Conservation (phyloP, 1,140 invertebrate genomes). For the Ooceraea biroi region DNA sequence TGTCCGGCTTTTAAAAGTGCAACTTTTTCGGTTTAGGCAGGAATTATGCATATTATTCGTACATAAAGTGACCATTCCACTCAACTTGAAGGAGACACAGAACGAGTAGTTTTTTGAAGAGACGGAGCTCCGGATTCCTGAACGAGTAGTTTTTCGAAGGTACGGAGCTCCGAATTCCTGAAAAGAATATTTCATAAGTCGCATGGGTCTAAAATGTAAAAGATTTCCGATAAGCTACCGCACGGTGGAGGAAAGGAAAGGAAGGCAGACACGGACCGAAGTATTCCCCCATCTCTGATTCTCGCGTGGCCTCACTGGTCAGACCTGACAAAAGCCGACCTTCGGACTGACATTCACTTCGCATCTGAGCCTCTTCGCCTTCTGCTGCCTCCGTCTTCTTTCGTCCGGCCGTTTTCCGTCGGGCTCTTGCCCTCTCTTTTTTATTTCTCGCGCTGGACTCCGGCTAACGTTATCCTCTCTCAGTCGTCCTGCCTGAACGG, state of each 20-base stretch:
- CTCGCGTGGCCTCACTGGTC: conserved; percentile 2
- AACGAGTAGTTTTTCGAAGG: no score
- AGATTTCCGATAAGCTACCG: conserved; percentile 26
- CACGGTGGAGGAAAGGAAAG: background rate
- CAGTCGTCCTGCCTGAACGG: conserved; percentile 8
- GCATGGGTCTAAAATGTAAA: background rate
- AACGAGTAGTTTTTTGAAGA: no score
- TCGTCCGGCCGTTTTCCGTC: conserved; percentile 28
- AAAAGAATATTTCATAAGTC: conserved; percentile 1
- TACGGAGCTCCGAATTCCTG: background rate
- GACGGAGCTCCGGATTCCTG: no score
- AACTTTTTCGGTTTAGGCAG: no score
- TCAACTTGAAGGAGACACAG: no score
- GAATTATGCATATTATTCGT: no score
- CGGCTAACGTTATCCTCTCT: conserved; percentile 58
- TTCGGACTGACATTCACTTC: conserved; percentile 86
- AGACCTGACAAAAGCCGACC: conserved; percentile 85
- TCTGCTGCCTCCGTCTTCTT: conserved; percentile 26
- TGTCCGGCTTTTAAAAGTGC: no score
- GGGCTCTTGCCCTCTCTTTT: conserved; percentile 67
- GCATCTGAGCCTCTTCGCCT: conserved; percentile 60
- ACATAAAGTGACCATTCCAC: no score
- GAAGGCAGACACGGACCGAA: background rate
- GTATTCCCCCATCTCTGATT: background rate
- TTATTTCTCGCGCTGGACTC: conserved; percentile 59